A percentile compares a stretch with the other conserved stretches of the same genome.
Conservation (phyloP, 2,888 invertebrate species). For the Tuberolachnus salignus region DNA sequence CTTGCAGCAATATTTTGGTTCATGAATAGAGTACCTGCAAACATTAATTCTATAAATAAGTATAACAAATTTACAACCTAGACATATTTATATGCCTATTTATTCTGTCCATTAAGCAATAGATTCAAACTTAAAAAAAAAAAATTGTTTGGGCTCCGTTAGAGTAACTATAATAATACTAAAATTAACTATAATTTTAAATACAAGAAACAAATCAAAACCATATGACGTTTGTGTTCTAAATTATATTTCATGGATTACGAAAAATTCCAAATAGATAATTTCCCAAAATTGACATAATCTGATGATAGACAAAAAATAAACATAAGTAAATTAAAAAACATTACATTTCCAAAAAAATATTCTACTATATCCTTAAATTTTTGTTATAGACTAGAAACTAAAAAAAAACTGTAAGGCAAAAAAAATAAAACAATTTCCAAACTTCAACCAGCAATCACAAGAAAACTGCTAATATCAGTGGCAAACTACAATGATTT, state of each 20-base stretch:
- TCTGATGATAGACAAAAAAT: not conserved
- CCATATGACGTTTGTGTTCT: not conserved
- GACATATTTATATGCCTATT: not conserved
- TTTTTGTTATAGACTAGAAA: not conserved
- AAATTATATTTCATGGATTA: not conserved
- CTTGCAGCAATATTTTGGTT: not conserved
- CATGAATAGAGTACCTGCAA: not conserved
- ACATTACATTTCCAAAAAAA: too few species aligned
- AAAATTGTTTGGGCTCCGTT: not conserved
- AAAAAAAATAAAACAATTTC: not conserved
- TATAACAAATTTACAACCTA: conserved; percentile 3
- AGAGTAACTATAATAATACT: too few species aligned
- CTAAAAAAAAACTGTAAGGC: not conserved
- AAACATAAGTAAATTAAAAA: too few species aligned
- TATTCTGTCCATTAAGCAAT: not conserved
- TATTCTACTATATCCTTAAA: not conserved
- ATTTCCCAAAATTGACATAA: not conserved
- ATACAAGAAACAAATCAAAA: not conserved
- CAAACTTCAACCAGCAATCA: not conserved
- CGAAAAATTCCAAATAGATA: not conserved
- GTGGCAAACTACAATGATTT: not conserved
- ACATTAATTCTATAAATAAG: not conserved
- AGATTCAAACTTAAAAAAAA: conserved; percentile 3
- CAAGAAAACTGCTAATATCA: not conserved
- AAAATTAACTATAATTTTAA: not conserved